These are phyloP conservation scores for Thalassoma bifasciatum DNA, from an alignment of 2,113 vertebrate genomes.

Conservation along the genomic window DNA sequence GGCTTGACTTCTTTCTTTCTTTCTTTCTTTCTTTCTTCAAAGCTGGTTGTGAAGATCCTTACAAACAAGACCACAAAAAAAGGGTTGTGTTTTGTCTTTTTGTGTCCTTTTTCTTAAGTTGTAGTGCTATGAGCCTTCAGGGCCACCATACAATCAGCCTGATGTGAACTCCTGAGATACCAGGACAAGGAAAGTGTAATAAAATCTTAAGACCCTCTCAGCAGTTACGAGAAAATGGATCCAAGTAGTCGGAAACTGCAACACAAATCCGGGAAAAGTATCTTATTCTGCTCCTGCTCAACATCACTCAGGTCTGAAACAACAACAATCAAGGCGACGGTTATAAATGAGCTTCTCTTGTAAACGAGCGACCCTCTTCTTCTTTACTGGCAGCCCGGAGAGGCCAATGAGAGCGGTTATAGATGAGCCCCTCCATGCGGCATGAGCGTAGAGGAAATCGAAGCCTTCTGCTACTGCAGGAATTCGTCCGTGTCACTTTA, in stretches of 20 bases:
- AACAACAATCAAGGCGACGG: background rate
- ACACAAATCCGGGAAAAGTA: too few species aligned
- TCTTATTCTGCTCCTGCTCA: background rate
- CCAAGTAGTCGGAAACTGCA: background rate
- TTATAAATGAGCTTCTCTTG: conserved; percentile 15
- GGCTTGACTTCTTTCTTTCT: too few species aligned
- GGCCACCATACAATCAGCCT: too few species aligned
- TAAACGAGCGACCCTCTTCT: conserved; percentile 23
- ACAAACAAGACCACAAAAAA: too few species aligned
- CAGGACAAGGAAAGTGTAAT: too few species aligned
- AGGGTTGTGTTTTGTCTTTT: too few species aligned
- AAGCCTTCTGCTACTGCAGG: conserved; percentile 41
- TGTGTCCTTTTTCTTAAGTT: too few species aligned
- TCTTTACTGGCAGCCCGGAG: background rate
- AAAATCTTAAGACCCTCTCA: too few species aligned
- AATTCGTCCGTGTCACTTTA: conserved; percentile 56
- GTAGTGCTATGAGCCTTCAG: too few species aligned
- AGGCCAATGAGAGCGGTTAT: conserved; percentile 27
- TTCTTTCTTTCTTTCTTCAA: too few species aligned
- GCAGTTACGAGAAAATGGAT: background rate
- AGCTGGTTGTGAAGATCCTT: too few species aligned
- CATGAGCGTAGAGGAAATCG: conserved; percentile 51
- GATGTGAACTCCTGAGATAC: background rate
- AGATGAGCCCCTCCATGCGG: conserved; percentile 51
- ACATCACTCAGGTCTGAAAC: background rate